Conservation (phyloP, 2,797 vertebrate genomes). For the Poliocrania exsul region DNA sequence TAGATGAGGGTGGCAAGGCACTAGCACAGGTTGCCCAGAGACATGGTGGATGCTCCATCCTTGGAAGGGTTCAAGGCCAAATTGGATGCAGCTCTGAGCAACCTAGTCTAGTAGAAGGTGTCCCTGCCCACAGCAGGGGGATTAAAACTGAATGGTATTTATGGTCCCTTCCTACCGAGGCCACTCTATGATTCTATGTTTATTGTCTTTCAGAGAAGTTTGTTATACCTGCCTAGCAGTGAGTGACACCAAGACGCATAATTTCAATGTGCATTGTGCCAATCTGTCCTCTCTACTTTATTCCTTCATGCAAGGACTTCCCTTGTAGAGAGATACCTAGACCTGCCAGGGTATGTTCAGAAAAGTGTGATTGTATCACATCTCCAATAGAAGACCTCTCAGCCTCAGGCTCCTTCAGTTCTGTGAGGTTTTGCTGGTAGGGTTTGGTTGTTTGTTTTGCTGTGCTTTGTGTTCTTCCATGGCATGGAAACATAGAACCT, state of each 20-base stretch:
- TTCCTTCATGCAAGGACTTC: not conserved
- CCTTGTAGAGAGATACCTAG: not conserved
- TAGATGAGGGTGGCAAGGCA: not conserved
- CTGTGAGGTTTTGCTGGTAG: not conserved
- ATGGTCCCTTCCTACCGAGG: not conserved
- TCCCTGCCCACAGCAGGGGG: not conserved
- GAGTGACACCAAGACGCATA: not conserved
- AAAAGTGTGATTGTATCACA: not conserved
- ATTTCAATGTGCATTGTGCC: not conserved
- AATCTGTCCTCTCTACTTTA: not conserved
- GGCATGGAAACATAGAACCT: not conserved
- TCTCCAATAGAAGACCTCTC: not conserved
- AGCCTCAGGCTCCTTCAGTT: not conserved
- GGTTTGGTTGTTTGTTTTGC: not conserved
- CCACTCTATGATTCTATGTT: not conserved
- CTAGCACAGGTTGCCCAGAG: not conserved
- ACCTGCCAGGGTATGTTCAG: not conserved
- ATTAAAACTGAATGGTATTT: not conserved
- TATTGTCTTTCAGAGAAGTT: not conserved
- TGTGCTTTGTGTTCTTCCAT: not conserved
- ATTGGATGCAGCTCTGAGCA: not conserved
- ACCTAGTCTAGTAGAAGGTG: not conserved
- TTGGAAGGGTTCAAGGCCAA: not conserved
- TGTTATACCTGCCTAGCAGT: not conserved
- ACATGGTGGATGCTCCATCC: not conserved